A percentile compares a stretch with the other conserved stretches of the same genome.
Conservation (phyloP, 2,888 invertebrate species). For the Netelia virgata region DNA sequence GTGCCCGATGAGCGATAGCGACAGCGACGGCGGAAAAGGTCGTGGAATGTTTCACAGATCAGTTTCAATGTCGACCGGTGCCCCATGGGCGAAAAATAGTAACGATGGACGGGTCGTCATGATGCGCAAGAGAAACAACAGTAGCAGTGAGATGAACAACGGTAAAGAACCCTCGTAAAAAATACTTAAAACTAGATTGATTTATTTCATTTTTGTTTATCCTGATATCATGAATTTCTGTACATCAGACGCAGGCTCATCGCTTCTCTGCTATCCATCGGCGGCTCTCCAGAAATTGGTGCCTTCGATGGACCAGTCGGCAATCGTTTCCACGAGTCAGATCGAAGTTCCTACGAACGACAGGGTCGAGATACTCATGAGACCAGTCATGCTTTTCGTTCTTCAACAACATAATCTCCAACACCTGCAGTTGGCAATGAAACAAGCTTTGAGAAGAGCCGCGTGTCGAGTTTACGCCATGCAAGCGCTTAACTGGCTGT, state of each 20-base stretch:
- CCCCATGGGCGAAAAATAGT: constrained; percentile 87
- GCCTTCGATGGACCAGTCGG: constrained; percentile 87
- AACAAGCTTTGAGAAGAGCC: constrained; percentile 93
- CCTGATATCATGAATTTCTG: no score
- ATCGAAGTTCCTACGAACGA: constrained; percentile 85
- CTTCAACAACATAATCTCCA: constrained; percentile 94
- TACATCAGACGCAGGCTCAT: constrained; percentile 89
- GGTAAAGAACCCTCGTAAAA: constrained; percentile 77
- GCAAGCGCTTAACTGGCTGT: constrained; percentile 98
- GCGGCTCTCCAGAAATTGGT: constrained; percentile 93
- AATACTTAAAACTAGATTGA: background rate
- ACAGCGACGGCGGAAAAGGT: constrained; percentile 85
- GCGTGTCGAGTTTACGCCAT: constrained; percentile 94
- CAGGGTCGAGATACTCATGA: constrained; percentile 88
- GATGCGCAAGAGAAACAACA: constrained; percentile 90
- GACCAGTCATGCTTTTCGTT: constrained; percentile 95
- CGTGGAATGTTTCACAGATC: constrained; percentile 92
- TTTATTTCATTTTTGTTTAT: background rate
- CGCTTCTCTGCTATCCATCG: constrained; percentile 95
- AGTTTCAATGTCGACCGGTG: constrained; percentile 93
- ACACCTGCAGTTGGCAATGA: constrained; percentile 93
- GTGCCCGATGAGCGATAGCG: constrained; percentile 86
- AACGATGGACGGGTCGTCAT: constrained; percentile 87
- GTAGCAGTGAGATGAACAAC: constrained; percentile 88
- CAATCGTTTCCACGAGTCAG: constrained; percentile 85